Conservation (phyloP, 2,113 vertebrate genomes). For the Cyrtonyx montezumae region DNA sequence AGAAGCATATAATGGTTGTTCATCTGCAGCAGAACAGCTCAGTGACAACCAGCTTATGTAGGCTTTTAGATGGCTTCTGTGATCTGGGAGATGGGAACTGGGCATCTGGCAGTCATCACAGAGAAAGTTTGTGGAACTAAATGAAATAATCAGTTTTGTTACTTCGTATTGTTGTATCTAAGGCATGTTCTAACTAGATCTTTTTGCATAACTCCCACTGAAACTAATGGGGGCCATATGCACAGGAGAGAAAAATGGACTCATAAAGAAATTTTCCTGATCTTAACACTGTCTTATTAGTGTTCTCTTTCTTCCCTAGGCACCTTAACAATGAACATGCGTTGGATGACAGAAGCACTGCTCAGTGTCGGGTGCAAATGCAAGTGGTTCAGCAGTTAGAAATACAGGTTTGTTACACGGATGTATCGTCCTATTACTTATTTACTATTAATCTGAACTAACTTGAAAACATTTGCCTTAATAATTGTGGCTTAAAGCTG, state of each 20-base stretch:
- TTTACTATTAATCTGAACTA: not conserved
- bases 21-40: not conserved
- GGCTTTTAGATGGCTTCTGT: not conserved
- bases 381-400: conserved; percentile 98
- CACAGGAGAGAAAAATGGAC: not conserved
- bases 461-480: conserved; percentile 20
- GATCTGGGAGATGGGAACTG: not conserved
- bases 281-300: conserved; percentile 5
- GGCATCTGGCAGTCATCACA: not conserved
- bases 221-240: not conserved
- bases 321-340: conserved; percentile 99
- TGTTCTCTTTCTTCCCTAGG: conserved; percentile 77
- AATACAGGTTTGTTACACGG: conserved; percentile 89
- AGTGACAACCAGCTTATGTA: not conserved
- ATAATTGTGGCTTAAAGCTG: conserved; percentile 7
- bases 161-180: not conserved
- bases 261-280: not conserved
- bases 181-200: not conserved
- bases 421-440: not conserved
- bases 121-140: not conserved
- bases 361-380: conserved; percentile 99
- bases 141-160: not conserved
- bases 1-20: not conserved
- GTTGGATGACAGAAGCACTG: conserved; percentile 96
- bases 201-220: not conserved